These are phyloP conservation scores for Cephus runcator DNA, from an alignment of 2,888 invertebrate species.

Conservation along the genomic window DNA sequence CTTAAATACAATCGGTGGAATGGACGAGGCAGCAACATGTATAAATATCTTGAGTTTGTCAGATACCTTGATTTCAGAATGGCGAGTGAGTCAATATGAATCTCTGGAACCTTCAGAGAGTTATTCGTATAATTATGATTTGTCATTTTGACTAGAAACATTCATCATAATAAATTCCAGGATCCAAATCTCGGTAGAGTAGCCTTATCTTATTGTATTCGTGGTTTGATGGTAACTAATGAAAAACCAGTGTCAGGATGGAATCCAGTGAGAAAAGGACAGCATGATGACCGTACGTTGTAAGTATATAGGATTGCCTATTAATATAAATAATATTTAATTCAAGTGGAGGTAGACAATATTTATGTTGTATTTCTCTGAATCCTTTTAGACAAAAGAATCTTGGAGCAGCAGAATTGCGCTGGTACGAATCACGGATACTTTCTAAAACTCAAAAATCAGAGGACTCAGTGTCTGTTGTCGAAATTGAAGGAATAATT, in stretches of 20 bases:
- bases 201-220: slow-evolving; percentile 64
- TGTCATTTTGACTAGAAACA: not conserved
- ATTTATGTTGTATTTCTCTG: slow-evolving; percentile 9
- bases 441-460: slow-evolving; percentile 32
- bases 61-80: slow-evolving; percentile 73
- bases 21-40: slow-evolving; percentile 70
- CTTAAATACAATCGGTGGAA: slow-evolving; percentile 73
- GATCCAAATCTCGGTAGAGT: slow-evolving; percentile 50
- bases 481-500: slow-evolving; percentile 34
- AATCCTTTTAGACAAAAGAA: slow-evolving; percentile 46
- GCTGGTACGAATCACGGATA: slow-evolving; percentile 53
- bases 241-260: slow-evolving; percentile 76
- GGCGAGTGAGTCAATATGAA: slow-evolving; percentile 71
- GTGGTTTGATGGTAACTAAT: slow-evolving; percentile 80
- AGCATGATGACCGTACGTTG: slow-evolving; percentile 36
- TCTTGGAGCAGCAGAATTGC: slow-evolving; percentile 48
- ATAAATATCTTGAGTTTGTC: slow-evolving; percentile 77
- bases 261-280: slow-evolving; percentile 74
- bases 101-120: not conserved
- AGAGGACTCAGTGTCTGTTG: slow-evolving; percentile 27
- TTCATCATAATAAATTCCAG: slow-evolving; percentile 33
- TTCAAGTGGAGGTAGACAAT: not conserved
- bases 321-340: slow-evolving; percentile 4
- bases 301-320: slow-evolving; percentile 25
- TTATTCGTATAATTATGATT: not conserved